Evolutionary conservation across 2,113 vertebrate genomes (phyloP), one percentile per base, ranked within the genome.

Genomic region (Coturnix japonica): DNA sequence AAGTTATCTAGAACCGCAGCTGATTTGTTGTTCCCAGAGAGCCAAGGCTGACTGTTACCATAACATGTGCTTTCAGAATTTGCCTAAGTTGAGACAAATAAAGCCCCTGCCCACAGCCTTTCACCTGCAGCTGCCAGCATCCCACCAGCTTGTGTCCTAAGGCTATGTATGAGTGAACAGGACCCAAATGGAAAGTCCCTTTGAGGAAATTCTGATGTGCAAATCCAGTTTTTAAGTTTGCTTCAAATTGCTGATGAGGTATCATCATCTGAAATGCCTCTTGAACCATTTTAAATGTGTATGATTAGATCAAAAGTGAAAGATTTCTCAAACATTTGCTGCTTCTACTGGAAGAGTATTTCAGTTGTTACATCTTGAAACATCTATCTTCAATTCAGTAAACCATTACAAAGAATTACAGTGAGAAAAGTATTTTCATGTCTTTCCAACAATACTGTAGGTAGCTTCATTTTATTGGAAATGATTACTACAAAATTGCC

Each of bases 41-140:
- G 13, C 9, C 39, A 56, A 21, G 26, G 2, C 0, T 85, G 61
- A 26, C 43, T 75, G 11, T 60, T 22, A 26, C 17, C 1, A 0
- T 13, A 46, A 37, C 16, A 30, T 7, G 17, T 31, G 7, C 35
- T 22, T 53, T 72, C 17, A 57, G 14, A 7, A 13, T 74, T 31
- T 46, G 25, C 5, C 5, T 47, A 37, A 26, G 13, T 19, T 39
- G 7, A 17, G 6, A 75, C 4, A 2, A 81, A 28, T 66, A 17
- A 65, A 22, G 43, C 23, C 11, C 56, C 17, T 1, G 4, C 22
- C 25, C 20, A 10, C 1, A 57, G 5, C 1, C 19, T 56, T 87
- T 85, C 49, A 73, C 18, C 49, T 41, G 41, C 30, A 60, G 12
- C 64, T 82, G 26, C 13, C 79, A 79, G 16, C 39, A 65, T 31